Percentiles rank a stretch among this genome's conserved stretches.
Conservation (phyloP, 2,113 vertebrate genomes). For the Bettongia penicillata region DNA sequence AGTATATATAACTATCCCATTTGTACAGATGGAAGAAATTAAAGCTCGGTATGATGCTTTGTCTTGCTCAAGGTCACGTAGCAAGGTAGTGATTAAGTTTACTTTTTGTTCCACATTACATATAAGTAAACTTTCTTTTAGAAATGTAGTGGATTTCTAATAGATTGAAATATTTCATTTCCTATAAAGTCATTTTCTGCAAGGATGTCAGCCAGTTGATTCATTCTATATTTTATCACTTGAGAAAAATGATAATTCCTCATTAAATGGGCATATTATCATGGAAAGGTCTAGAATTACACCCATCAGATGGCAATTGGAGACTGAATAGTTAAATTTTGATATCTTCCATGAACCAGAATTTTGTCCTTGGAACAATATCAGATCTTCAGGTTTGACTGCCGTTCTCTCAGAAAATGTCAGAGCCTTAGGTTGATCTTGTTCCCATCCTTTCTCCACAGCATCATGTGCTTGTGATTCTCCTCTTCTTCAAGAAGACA, state of each 20-base stretch:
- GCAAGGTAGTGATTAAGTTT: not conserved
- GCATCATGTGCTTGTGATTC: constrained; percentile 44
- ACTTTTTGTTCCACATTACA: not conserved
- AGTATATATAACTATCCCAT: not conserved
- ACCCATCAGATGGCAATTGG: not conserved
- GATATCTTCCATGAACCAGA: not conserved
- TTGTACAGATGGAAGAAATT: not conserved
- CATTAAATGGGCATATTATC: not conserved
- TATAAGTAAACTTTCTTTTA: not conserved
- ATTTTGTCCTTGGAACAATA: not conserved
- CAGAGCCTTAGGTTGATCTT: not conserved
- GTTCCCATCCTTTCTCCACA: not conserved
- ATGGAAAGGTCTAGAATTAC: not conserved
- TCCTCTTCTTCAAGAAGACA: constrained; percentile 59
- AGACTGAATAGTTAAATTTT: not conserved
- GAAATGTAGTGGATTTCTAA: not conserved
- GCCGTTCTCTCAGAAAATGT: not conserved
- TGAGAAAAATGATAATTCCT: not conserved
- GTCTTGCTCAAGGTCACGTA: not conserved
- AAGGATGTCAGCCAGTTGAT: not conserved
- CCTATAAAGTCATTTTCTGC: not conserved
- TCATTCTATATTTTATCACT: not conserved
- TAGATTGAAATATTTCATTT: not conserved
- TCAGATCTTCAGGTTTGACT: not conserved
- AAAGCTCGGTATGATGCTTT: not conserved